Evolutionary conservation across 2,113 vertebrate genomes (phyloP).

Genomic region (Fulmarus glacialis): DNA sequence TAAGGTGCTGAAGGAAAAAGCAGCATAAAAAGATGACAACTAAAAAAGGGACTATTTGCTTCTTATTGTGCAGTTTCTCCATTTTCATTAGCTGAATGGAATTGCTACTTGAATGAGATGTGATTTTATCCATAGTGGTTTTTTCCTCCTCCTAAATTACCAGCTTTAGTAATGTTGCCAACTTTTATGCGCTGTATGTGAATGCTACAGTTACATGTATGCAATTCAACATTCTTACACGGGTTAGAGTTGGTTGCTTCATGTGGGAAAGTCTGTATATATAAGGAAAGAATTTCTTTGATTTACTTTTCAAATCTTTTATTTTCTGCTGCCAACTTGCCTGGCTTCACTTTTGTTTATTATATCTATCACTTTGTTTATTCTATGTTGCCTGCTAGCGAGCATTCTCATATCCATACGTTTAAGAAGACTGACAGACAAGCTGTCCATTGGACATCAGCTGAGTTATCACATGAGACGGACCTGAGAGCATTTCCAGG

Average conservation of each 20-base stretch:
- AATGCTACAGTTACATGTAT: background rate
- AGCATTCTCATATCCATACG: background rate
- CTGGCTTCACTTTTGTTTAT: conserved; percentile 6
- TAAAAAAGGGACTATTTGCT: background rate
- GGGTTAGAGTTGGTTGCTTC: background rate
- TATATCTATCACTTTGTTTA: background rate
- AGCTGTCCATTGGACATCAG: background rate
- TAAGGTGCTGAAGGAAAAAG: background rate
- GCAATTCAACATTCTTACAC: background rate
- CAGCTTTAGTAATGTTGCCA: background rate
- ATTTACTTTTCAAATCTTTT: background rate
- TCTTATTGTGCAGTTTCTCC: background rate
- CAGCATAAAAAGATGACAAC: background rate
- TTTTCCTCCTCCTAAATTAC: background rate
- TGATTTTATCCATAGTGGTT: background rate
- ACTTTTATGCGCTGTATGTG: background rate
- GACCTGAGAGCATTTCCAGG: background rate
- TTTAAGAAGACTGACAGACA: background rate
- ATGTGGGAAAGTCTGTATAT: background rate
- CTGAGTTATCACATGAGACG: background rate
- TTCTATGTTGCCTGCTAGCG: background rate
- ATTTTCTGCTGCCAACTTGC: conserved; percentile 12
- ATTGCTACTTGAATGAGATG: background rate
- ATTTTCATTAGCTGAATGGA: background rate
- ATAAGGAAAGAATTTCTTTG: background rate